These are phyloP conservation scores for Norana najaformis DNA, from an alignment of 2,888 invertebrate genomes.

Conservation along the genomic window DNA sequence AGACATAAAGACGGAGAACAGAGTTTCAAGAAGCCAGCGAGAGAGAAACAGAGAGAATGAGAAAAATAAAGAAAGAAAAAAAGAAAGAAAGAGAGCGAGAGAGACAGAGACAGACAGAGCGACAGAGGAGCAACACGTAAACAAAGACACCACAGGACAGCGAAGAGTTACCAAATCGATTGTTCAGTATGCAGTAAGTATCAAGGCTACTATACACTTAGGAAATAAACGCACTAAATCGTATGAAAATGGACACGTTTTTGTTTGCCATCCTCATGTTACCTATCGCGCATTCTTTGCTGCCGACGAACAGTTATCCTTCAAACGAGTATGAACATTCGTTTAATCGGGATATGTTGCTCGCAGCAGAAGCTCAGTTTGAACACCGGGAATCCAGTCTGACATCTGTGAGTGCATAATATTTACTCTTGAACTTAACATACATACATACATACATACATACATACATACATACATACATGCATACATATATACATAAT, in stretches of 20 bases:
- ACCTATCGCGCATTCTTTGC: not conserved
- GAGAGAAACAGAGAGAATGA: not conserved
- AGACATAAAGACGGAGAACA: not conserved
- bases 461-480: not conserved
- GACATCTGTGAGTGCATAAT: not conserved
- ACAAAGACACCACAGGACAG: no score
- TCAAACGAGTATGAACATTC: slow-evolving; percentile 16
- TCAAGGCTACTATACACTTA: not conserved
- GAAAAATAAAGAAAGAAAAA: not conserved
- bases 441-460: not conserved
- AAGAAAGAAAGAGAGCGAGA: not conserved
- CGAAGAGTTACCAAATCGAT: not conserved
- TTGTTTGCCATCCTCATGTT: not conserved
- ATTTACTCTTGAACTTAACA: not conserved
- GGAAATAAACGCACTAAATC: not conserved
- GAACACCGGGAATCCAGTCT: not conserved
- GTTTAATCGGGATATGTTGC: not conserved
- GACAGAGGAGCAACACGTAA: not conserved
- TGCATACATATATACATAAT: not conserved
- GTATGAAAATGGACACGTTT: not conserved
- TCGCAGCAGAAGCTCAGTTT: not conserved
- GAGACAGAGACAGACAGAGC: not conserved
- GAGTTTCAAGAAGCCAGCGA: no score
- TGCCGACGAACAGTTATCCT: not conserved
- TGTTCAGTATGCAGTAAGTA: not conserved